A percentile compares a stretch with the other conserved stretches of the same genome.
Evolutionary conservation across 1,140 invertebrate species (phyloP).

Genomic region (Saxidomus purpurata): DNA sequence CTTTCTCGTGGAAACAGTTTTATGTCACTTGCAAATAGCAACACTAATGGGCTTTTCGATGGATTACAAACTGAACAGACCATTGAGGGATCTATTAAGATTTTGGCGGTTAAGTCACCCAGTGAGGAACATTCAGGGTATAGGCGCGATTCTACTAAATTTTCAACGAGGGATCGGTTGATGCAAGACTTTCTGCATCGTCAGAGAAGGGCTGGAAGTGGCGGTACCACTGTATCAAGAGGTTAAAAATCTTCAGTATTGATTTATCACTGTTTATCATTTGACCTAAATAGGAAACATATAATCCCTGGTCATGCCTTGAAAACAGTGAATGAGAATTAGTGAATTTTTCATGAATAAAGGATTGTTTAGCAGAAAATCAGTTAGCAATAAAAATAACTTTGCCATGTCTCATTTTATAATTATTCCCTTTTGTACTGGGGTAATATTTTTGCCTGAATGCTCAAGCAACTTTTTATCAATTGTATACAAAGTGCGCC

Average conservation of each 20-base stretch:
- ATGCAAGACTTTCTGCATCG: slow-evolving; percentile 36
- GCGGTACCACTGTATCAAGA: slow-evolving; percentile 8
- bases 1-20: slow-evolving; percentile 57
- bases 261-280: too few relatives aligned
- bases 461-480: too few relatives aligned
- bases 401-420: too few relatives aligned
- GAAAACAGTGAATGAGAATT: too few relatives aligned
- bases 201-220: slow-evolving; percentile 34
- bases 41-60: not conserved
- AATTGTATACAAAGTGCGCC: too few relatives aligned
- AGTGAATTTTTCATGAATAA: too few relatives aligned
- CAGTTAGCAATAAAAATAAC: too few relatives aligned
- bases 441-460: too few relatives aligned
- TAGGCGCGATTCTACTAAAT: slow-evolving; percentile 42
- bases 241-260: not conserved
- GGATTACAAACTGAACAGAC: slow-evolving; percentile 59
- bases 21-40: slow-evolving; percentile 16
- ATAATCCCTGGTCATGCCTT: too few relatives aligned
- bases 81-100: slow-evolving; percentile 54
- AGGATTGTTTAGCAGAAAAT: too few relatives aligned
- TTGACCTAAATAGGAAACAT: too few relatives aligned
- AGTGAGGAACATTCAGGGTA: slow-evolving; percentile 49
- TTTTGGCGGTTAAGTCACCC: slow-evolving; percentile 55
- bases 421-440: too few relatives aligned
- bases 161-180: slow-evolving; percentile 45